Percentiles rank a stretch among this genome's conserved stretches.
Evolutionary conservation across 2,797 vertebrate species (phyloP).

Genomic region (Agapornis canus): DNA sequence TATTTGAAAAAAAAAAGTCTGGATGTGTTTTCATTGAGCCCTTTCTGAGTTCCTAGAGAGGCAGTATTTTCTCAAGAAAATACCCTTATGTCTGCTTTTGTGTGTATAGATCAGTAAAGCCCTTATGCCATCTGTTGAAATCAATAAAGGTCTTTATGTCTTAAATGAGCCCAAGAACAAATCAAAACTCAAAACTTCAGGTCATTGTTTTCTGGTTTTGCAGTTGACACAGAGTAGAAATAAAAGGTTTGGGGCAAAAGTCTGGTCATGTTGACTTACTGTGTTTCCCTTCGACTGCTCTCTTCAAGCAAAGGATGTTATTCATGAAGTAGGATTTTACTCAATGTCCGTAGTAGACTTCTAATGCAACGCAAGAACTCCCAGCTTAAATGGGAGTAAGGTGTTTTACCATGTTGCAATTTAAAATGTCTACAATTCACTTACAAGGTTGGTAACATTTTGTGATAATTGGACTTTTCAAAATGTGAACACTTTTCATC

Average conservation of each 20-base stretch:
- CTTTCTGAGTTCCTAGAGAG: not conserved
- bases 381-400: not conserved
- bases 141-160: not conserved
- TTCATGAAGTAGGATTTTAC: not conserved
- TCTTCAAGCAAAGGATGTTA: not conserved
- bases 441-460: not conserved
- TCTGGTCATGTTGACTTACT: not conserved
- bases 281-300: not conserved
- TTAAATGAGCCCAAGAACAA: not conserved
- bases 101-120: not conserved
- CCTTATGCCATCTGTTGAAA: not conserved
- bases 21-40: not conserved
- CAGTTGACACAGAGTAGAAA: not conserved
- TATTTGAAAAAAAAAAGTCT: not conserved
- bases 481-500: not conserved
- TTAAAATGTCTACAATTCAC: not conserved
- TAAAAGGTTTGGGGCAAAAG: not conserved
- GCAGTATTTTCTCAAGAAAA: not conserved
- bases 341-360: not conserved
- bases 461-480: not conserved
- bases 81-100: not conserved
- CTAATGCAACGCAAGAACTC: not conserved
- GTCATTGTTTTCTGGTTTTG: not conserved
- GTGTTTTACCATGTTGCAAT: not conserved
- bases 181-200: not conserved